Base-by-base conservation (phyloP, 2,797 vertebrate species). In the Dryobates pubescens region DNA sequence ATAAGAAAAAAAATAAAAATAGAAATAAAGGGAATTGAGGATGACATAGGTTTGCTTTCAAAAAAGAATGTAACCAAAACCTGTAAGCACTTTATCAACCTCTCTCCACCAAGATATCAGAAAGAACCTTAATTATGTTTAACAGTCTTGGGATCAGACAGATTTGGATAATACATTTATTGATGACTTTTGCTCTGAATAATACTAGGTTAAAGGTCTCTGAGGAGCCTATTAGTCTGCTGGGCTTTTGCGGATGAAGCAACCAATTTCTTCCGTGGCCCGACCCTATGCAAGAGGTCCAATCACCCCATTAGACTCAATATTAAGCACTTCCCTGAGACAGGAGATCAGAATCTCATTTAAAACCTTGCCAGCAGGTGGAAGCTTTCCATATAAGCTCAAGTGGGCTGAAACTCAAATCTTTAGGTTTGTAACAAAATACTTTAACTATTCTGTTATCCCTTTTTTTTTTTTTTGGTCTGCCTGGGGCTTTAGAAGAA, bases 401-500 rank as follows among this genome's bases (percentile, higher is more conserved):
- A 74, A 32, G 34, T 49, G 53, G 34, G 57, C 34, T 88, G 76
- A 83, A 86, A 70, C 61, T 86, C 79, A 81, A 49, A 88, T 79
- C 57, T 47, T 62, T 56, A 30, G 14, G 34, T 90, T 92, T 92
- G 27, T 47, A 91, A 76, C 41, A 82, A 76, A 57, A 68, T 34
- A 82, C 30, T 17, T 71, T 79, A 91, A 84, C 81, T 22, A 64
- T 73, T 86, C n/a, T 65, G 26, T 75, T 87, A 65, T 56, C 32
- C 89, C 81, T 10, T 86, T 90, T 84, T 43, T 43, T 43, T 43
- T 43, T 43, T 43, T 17, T 43, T 51, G 2, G 49, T 61, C 56
- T 86, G 64, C 62, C 87, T 75, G 36, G 23, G 57, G 47, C 36
- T 88, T 86, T 89, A 86, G 75, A 92, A 90, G 62, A 90, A 89